Conservation (phyloP, 2,888 invertebrate species). For the Hoplodrina ambigua region DNA sequence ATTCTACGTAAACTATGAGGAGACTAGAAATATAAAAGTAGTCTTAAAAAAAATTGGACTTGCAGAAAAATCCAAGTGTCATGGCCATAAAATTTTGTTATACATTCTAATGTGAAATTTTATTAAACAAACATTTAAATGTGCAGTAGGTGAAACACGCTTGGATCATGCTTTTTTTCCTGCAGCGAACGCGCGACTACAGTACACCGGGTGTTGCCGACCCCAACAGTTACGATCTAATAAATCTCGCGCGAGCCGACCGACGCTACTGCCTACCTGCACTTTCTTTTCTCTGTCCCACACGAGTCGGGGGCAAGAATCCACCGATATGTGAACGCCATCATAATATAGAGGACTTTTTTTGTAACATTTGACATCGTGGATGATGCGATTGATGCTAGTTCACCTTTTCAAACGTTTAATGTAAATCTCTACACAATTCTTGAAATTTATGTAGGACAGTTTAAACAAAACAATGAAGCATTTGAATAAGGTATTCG, state of each 20-base stretch:
- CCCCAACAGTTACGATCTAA: constrained; percentile 88
- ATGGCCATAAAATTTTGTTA: neutral
- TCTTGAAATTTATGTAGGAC: constrained; percentile 58
- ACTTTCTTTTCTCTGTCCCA: constrained; percentile 88
- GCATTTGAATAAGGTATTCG: constrained; percentile 54
- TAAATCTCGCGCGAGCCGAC: constrained; percentile 83
- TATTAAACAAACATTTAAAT: constrained; percentile 33
- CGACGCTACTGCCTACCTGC: constrained; percentile 84
- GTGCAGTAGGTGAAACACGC: constrained; percentile 31
- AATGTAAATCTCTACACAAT: constrained; percentile 44
- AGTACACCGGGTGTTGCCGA: constrained; percentile 78
- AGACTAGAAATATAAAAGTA: constrained; percentile 16
- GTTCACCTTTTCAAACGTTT: constrained; percentile 35
- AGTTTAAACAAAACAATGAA: constrained; percentile 58
- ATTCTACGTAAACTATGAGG: constrained; percentile 16
- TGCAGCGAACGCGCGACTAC: constrained; percentile 74
- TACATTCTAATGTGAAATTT: constrained; percentile 25
- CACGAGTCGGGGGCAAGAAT: constrained; percentile 75
- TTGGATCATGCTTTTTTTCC: constrained; percentile 65
- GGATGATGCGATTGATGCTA: constrained; percentile 51
- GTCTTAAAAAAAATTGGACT: neutral
- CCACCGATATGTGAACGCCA: constrained; percentile 75
- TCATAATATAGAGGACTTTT: constrained; percentile 73
- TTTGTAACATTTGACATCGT: constrained; percentile 72
- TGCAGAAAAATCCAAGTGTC: neutral